Percentiles rank a stretch among this genome's conserved stretches.
Evolutionary conservation across 2,888 invertebrate species (phyloP).

Genomic region (Prosopocoilus inquinatus): DNA sequence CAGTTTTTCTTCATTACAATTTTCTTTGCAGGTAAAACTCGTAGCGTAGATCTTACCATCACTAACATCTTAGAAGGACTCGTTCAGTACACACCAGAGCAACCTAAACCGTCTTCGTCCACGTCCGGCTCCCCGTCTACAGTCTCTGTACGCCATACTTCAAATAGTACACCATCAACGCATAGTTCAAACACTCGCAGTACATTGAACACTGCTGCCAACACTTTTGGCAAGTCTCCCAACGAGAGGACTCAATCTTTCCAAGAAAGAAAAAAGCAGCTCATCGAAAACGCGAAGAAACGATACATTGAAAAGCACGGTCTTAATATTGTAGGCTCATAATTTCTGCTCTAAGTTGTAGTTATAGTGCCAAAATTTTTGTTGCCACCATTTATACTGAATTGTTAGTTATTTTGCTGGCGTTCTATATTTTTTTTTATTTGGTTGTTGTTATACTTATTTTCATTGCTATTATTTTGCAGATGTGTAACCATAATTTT

Average conservation of each 20-base stretch:
- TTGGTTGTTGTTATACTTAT: no score
- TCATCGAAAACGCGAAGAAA: conserved; percentile 74
- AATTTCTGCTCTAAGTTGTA: conserved; percentile 18
- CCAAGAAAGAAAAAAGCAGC: conserved; percentile 73
- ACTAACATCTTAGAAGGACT: conserved; percentile 78
- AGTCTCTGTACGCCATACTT: neutral
- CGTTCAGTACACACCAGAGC: conserved; percentile 61
- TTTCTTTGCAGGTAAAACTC: conserved; percentile 61
- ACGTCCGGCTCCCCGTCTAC: conserved; percentile 9
- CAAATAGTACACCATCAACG: conserved; percentile 38
- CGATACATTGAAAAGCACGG: conserved; percentile 75
- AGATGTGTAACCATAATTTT: neutral
- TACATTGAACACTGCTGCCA: conserved; percentile 44
- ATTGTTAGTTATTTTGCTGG: no score
- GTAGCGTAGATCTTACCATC: conserved; percentile 76
- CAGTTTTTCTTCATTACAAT: neutral
- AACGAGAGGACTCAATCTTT: conserved; percentile 70
- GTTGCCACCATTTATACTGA: no score
- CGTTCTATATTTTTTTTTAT: no score
- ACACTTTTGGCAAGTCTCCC: conserved; percentile 57
- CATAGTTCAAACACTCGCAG: conserved; percentile 21
- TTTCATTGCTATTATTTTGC: no score
- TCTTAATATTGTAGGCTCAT: conserved; percentile 29
- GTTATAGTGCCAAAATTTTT: conserved; percentile 26
- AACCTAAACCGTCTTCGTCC: conserved; percentile 17